Evolutionary conservation across 1,140 invertebrate species (phyloP), one percentile per base, ranked within the genome.

Genomic region (Holcopasites calliopsidis): DNA sequence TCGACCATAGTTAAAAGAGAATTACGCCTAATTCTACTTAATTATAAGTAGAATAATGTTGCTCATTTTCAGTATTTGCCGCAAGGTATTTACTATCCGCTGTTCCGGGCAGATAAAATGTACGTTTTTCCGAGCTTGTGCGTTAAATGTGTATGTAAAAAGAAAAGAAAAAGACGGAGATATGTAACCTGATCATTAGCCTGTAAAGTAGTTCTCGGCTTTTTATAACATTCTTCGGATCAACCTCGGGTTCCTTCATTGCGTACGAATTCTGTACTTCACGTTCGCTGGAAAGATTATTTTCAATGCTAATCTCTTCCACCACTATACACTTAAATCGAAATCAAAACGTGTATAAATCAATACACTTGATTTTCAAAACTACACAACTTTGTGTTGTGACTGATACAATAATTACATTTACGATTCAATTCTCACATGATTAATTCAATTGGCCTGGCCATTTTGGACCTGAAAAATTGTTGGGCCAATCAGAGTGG

Each of bases 141-240:
- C 3, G 11, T 35, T 40, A 79, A 5, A 13, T 21, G 7, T 26
- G n/a, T 11, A 3, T 49, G 26, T 16, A 2, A 21, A 38, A 57
- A 28, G 33, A 44, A 60, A n/a, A n/a, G n/a, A n/a, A n/a, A n/a
- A n/a, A n/a, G n/a, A n/a, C 16, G 16, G 26, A 62, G 84, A 76
- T 74, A 57, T 77, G 40, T 69, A 86, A 97, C 97, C 97, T 97
- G 87, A 98, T 97, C 81, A 98, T 97, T 83, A 98, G 93, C 72
- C 96, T 93, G 84, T 98, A 97, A 13, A 98, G 91, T 52, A 95
- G 89, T 85, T 98, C 97, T 77, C 96, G 92, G 83, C 94, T 96
- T 89, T 96, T 97, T n/a, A 96, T 94, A 58, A 96, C 90, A 90
- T 96, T 96, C 86, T 93, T 95, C 3, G 93, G 92, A 86, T 96